Evolutionary conservation across 2,113 vertebrate genomes (phyloP), one percentile per base, ranked within the genome.

Genomic region (Neopipo cinnamomea): DNA sequence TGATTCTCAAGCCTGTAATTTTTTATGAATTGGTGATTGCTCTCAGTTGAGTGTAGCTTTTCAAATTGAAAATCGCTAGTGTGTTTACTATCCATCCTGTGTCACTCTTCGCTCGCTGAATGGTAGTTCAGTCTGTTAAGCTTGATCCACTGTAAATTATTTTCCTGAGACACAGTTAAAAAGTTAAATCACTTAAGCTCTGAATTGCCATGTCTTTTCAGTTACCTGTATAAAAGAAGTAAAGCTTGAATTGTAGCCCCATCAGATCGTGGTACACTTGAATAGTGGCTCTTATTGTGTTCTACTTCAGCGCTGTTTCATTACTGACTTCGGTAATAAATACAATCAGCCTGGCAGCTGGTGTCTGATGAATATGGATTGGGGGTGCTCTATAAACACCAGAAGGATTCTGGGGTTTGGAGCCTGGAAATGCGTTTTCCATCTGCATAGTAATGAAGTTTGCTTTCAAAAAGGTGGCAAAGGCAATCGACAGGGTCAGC

Each of bases 281-380:
- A 81, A 20, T 74, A 55, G 66, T 71, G 79, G 37, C 84, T 78
- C 58, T 85, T 58, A n/a, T 2, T 63, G 39, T 52, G 91, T 91
- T 95, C 89, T 86, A 3, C 66, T 72, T 89, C 56, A 61, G 52
- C 63, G 65, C 73, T 1, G 7, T 89, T 95, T 85, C 84, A 46
- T 95, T 92, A 82, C 82, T 85, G 71, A 56, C n/a, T 85, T 94
- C 13, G 35, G 56, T 89, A 81, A 87, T 65, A 93, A 95, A 95
- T 74, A 77, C 52, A 81, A 18, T 92, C 91, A 78, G 41, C 68
- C 65, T 85, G 72, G 61, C 73, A 89, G 80, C 77, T 85, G 84
- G 42, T 68, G 16, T 67, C 80, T 84, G 74, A 72, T 71, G 86
- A 89, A 89, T 91, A 85, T 89, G 86, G 47, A 68, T 82, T 47